These are phyloP conservation scores for Herpailurus yagouaroundi DNA, from an alignment of 2,113 vertebrate genomes.

Conservation along the genomic window DNA sequence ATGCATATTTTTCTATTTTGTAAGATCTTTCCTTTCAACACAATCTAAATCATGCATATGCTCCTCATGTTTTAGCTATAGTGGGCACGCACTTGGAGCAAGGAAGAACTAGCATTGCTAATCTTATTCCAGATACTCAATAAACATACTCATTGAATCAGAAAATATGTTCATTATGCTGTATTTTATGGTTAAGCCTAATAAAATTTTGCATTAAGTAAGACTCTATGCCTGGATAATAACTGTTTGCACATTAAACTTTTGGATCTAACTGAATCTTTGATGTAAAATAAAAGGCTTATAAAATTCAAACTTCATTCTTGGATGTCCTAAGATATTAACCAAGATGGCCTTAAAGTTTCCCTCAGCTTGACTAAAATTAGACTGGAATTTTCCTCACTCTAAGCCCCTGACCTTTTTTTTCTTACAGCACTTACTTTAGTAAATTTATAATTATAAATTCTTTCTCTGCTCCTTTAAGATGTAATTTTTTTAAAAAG, in stretches of 20 bases:
- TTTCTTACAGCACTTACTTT: not conserved
- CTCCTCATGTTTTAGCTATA: conserved; percentile 27
- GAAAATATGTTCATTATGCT: conserved; percentile 75
- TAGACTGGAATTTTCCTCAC: not conserved
- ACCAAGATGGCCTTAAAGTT: conserved; percentile 25
- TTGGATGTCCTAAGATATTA: conserved; percentile 13
- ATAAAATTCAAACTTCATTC: conserved; percentile 51
- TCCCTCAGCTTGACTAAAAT: not conserved
- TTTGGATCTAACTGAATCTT: conserved; percentile 57
- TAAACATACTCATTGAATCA: conserved; percentile 74
- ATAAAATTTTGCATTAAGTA: conserved; percentile 75
- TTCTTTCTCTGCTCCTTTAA: not conserved
- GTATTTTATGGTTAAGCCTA: conserved; percentile 68
- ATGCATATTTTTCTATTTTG: not conserved
- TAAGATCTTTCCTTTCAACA: not conserved
- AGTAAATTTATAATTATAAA: not conserved
- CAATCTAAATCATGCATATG: conserved; percentile 18
- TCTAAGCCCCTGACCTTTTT: not conserved
- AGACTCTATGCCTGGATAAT: conserved; percentile 68
- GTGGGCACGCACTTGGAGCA: not conserved
- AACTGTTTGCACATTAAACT: conserved; percentile 71
- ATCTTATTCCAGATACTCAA: conserved; percentile 63
- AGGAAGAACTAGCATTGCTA: conserved; percentile 36
- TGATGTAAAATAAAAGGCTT: conserved; percentile 66
- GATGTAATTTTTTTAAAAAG: not conserved